Base-by-base conservation (phyloP, 2,797 vertebrate genomes). In the Anas georgica region DNA sequence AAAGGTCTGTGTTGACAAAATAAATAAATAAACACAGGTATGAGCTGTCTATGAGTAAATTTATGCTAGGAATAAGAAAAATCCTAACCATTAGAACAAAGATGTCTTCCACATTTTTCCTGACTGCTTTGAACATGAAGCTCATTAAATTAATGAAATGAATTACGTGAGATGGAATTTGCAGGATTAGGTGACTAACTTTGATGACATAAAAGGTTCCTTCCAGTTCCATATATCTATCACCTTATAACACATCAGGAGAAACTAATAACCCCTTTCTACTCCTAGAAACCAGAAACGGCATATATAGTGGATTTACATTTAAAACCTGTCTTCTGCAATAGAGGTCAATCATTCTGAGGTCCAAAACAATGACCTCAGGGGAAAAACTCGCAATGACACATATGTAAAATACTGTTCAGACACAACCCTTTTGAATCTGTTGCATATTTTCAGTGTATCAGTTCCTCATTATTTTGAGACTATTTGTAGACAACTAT, bases 381-480 rank as follows among this genome's bases (percentile, higher is more conserved):
- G 39, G 64, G 54, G 75, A 58, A 90, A 82, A 60, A 29, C 8
- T 83, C 31, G 29, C 43, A 60, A 18, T 92, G 91, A 88, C 46
- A 84, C 28, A n/a, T 25, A 59, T 2, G 2, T 14, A 64, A 93
- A 92, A 46, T 17, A 62, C 28, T 55, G 59, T 33, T 86, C 43
- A 82, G n/a, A 76, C 17, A 68, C 28, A 85, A 83, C n/a, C 6
- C 29, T 74, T 60, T 78, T 67, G 48, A 86, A 77, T 28, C 4
- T 10, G 11, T 46, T 86, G 55, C 46, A 25, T 52, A 79, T 89
- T 93, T 85, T 85, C 73, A 82, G 64, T 45, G 58, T 85, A 50
- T 59, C 41, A 46, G 16, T 39, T 81, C 46, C 89, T 96, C 66
- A 91, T 97, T 97, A 96, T 96, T 96, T 93, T 95, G 26, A 95